Conservation (phyloP, 2,113 vertebrate species). For the Aleadryas rufinucha region DNA sequence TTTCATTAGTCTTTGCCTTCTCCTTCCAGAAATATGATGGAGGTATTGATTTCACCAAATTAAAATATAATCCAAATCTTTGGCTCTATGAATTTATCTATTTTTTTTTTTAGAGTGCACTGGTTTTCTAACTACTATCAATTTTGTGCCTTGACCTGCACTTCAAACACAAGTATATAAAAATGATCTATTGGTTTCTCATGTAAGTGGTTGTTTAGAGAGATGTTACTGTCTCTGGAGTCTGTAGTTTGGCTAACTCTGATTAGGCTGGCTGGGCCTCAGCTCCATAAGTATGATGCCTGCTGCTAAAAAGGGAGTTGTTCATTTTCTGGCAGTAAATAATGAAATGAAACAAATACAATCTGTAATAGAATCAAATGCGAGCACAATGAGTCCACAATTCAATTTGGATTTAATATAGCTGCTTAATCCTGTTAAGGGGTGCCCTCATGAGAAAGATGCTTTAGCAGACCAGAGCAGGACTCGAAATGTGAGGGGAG, state of each 20-base stretch:
- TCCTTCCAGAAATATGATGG: conserved; percentile 36
- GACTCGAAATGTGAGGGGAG: not conserved
- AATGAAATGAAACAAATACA: conserved; percentile 38
- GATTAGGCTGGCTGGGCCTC: not conserved
- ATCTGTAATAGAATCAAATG: conserved; percentile 56
- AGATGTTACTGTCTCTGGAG: not conserved
- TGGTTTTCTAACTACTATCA: conserved; percentile 3
- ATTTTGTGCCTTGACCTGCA: not conserved
- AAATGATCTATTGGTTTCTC: conserved; percentile 14
- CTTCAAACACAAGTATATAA: not conserved
- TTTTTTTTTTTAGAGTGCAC: not conserved
- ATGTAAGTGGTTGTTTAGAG: not conserved
- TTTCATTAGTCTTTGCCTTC: conserved; percentile 29
- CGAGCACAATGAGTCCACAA: conserved; percentile 10
- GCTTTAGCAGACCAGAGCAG: not conserved
- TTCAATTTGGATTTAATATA: conserved; percentile 54
- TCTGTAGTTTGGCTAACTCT: not conserved
- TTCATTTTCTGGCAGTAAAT: conserved; percentile 40
- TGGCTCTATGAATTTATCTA: not conserved
- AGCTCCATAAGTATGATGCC: not conserved
- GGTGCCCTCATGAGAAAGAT: conserved; percentile 31
- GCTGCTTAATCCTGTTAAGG: conserved; percentile 40
- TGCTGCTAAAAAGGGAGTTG: not conserved
- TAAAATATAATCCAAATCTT: conserved; percentile 38
- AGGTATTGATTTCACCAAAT: conserved; percentile 47